Evolutionary conservation across 2,797 vertebrate genomes (phyloP).

Genomic region (Argyrosomus regius): DNA sequence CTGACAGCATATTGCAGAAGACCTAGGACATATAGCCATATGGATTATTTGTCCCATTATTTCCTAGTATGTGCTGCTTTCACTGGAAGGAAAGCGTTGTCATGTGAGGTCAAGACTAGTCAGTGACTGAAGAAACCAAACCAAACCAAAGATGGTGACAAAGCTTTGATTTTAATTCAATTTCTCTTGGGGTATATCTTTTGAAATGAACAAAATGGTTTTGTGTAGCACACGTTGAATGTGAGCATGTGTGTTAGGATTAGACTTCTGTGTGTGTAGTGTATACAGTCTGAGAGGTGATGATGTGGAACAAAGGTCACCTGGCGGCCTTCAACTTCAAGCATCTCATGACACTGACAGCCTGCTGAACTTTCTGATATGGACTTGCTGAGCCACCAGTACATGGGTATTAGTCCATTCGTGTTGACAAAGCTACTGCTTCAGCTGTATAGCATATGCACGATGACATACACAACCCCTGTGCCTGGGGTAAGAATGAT

Average conservation of each 20-base stretch:
- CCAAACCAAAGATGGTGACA: not conserved
- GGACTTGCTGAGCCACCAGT: slow-evolving; percentile 48
- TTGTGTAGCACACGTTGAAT: not conserved
- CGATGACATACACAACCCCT: slow-evolving; percentile 38
- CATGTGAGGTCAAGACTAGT: not conserved
- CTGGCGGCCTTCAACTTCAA: slow-evolving; percentile 8
- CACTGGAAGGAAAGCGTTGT: not conserved
- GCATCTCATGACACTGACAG: slow-evolving; percentile 21
- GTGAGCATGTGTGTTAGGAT: not conserved
- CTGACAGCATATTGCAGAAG: not conserved
- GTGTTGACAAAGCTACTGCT: slow-evolving; percentile 41
- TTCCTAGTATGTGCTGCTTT: not conserved
- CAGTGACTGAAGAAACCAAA: not conserved
- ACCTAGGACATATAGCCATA: not conserved
- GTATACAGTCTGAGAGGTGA: slow-evolving; percentile 1
- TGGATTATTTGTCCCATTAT: not conserved
- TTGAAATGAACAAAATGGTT: not conserved
- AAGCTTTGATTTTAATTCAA: not conserved
- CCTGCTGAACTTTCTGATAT: slow-evolving; percentile 6
- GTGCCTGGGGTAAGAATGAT: slow-evolving; percentile 46
- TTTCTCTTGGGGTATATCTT: not conserved
- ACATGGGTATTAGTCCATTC: not conserved
- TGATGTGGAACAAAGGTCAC: slow-evolving; percentile 30
- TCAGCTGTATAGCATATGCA: slow-evolving; percentile 57
- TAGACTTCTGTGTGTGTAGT: not conserved